phyloP scores from a whole-genome alignment of 2,113 vertebrate species.

The Epinephelus moara region DNA sequence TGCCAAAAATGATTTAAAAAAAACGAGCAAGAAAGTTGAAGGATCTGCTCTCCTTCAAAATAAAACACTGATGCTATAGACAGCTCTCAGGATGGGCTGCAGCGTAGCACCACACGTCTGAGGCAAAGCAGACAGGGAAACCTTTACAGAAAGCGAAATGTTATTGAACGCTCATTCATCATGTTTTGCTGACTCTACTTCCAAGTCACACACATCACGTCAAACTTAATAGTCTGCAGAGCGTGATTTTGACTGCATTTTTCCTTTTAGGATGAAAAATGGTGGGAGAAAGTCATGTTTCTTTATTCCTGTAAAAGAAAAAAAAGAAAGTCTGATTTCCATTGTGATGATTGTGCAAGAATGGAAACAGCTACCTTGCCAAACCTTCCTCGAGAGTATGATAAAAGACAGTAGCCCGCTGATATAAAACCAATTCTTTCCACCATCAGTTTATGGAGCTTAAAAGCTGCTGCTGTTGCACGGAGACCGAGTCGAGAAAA shows the following conservation, averaged over 20 bases:
- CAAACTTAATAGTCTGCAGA: constrained; percentile 55
- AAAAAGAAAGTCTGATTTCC: constrained; percentile 47
- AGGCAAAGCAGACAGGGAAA: constrained; percentile 29
- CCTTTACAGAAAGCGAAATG: constrained; percentile 35
- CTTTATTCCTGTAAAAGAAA: constrained; percentile 12
- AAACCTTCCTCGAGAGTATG: constrained; percentile 56
- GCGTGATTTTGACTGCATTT: constrained; percentile 50
- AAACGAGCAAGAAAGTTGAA: not conserved
- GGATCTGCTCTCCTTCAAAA: constrained; percentile 29
- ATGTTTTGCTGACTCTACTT: constrained; percentile 54
- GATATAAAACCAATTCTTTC: constrained; percentile 53
- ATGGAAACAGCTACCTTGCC: constrained; percentile 63
- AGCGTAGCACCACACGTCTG: constrained; percentile 10
- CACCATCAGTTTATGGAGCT: constrained; percentile 49
- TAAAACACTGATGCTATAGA: constrained; percentile 6
- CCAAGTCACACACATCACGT: constrained; percentile 45
- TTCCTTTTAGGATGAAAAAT: constrained; percentile 43
- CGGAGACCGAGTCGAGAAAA: not conserved
- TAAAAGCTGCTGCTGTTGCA: constrained; percentile 47
- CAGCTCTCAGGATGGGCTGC: constrained; percentile 19
- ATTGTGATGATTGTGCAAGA: constrained; percentile 76
- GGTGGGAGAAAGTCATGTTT: constrained; percentile 30
- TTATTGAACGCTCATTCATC: constrained; percentile 62
- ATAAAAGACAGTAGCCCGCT: constrained; percentile 60
- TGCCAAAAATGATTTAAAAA: not conserved